Base-by-base conservation (phyloP, 2,113 vertebrate species). In the Nibea coibor region DNA sequence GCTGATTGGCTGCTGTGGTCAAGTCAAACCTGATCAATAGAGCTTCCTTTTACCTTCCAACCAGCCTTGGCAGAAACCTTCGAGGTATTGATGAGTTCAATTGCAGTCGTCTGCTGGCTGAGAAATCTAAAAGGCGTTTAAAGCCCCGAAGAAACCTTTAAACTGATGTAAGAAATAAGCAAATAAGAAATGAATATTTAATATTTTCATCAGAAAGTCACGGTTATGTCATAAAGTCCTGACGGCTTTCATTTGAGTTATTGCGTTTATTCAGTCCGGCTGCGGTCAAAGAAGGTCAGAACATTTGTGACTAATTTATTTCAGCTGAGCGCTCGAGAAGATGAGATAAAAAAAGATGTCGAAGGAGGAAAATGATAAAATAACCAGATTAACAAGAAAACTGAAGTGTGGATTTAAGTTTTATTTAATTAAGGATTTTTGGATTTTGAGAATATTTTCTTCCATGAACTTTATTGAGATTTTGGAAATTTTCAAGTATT, bases 1-100 rank as follows among this genome's bases (percentile, higher is more conserved):
- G 71, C 87, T 69, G 81, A 87, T 83, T 76, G 87, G 88, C 77
- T 64, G 57, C 81, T 3, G 53, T 48, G 68, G 48, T 71, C 22
- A 20, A 83, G 74, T 93, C 88, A 50, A 72, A 70, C 35, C 65
- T 53, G 85, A 92, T 93, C 90, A 72, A 93, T 91, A 89, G n/a
- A 63, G 75, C 71, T 74, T 79, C 86, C 67, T 88, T 88, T 88
- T 39, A 78, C 80, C 59, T 61, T 76, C 72, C 81, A 50, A 59
- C 51, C 80, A 78, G 81, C 77, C 83, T 85, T 80, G 82, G 81
- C 68, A 79, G 70, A 66, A 73, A 58, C 82, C 79, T 86, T 87
- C 85, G 0, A 57, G 56, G 77, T 80, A 89, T 89, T 59, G 88
- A 90, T 72, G 71, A 82, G 43, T 81, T 77, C 72, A 69, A 64